These are phyloP conservation scores for Noctuana brunneofusca DNA, from an alignment of 2,888 invertebrate genomes.

Conservation along the genomic window DNA sequence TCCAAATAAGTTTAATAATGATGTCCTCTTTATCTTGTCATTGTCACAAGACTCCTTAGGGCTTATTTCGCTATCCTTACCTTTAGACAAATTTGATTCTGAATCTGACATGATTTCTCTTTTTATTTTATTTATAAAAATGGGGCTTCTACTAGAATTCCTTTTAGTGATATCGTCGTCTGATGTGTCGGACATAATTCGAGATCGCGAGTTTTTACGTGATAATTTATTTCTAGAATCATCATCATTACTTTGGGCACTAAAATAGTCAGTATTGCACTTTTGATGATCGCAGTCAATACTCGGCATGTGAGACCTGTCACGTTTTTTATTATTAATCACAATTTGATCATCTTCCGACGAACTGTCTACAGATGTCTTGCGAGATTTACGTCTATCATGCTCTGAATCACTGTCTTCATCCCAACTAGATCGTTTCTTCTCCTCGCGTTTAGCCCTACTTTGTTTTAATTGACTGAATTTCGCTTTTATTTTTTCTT, in stretches of 20 bases:
- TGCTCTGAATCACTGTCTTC: conserved; percentile 90
- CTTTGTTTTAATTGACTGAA: conserved; percentile 94
- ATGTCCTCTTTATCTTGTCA: conserved; percentile 65
- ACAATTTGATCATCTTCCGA: conserved; percentile 78
- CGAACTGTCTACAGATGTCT: conserved; percentile 78
- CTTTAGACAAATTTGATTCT: conserved; percentile 52
- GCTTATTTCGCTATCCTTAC: conserved; percentile 50
- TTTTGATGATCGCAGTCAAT: conserved; percentile 71
- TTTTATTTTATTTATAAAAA: conserved; percentile 73
- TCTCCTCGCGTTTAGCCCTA: conserved; percentile 93
- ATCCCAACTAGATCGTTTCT: conserved; percentile 95
- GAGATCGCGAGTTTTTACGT: conserved; percentile 87
- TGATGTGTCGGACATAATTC: conserved; percentile 91
- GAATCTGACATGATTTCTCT: conserved; percentile 82
- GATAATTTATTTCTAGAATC: conserved; percentile 82
- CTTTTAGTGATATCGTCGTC: conserved; percentile 86
- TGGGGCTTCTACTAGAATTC: conserved; percentile 69
- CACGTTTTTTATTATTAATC: conserved; percentile 71
- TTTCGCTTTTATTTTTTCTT: conserved; percentile 94
- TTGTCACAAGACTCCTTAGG: conserved; percentile 53
- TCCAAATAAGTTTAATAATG: conserved; percentile 70
- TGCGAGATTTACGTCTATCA: conserved; percentile 67
- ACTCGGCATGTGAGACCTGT: conserved; percentile 70
- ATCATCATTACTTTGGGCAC: conserved; percentile 76
- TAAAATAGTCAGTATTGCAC: conserved; percentile 75